phyloP scores from a whole-genome alignment of 2,797 vertebrate genomes.

The Acestrorhynchus altus region DNA sequence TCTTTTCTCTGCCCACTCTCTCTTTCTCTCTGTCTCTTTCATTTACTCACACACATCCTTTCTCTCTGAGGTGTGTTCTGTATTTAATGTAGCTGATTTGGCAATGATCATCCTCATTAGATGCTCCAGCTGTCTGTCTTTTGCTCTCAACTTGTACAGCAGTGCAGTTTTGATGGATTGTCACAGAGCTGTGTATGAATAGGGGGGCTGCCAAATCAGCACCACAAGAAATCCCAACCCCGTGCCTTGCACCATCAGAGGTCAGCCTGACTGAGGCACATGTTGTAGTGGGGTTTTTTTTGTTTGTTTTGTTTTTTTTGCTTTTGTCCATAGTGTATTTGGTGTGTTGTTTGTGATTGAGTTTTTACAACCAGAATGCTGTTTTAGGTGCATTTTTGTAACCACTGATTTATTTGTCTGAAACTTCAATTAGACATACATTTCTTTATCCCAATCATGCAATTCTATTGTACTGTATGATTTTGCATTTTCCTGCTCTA shows the following conservation, averaged over 20 bases:
- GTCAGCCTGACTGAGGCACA: slow-evolving; percentile 67
- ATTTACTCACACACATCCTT: not conserved
- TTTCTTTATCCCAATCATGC: not conserved
- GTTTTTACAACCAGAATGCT: slow-evolving; percentile 63
- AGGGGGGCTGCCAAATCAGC: slow-evolving; percentile 64
- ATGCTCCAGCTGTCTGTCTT: slow-evolving; percentile 42
- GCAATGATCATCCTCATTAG: slow-evolving; percentile 46
- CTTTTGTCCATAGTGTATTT: slow-evolving; percentile 6
- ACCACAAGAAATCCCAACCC: slow-evolving; percentile 63
- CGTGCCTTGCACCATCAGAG: slow-evolving; percentile 55
- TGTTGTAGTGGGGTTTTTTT: no score
- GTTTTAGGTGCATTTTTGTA: slow-evolving; percentile 58
- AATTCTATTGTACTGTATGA: not conserved
- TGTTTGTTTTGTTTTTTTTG: no score
- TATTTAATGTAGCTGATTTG: slow-evolving; percentile 39
- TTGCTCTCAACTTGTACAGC: slow-evolving; percentile 49
- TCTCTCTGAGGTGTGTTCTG: slow-evolving; percentile 24
- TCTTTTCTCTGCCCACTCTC: not conserved
- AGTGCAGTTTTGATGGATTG: slow-evolving; percentile 40
- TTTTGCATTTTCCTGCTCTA: not conserved
- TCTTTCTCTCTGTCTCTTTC: not conserved
- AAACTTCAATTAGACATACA: not conserved
- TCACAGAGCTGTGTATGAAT: slow-evolving; percentile 52
- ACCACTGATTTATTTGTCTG: slow-evolving; percentile 31
- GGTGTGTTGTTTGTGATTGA: slow-evolving; percentile 65